A percentile compares a stretch with the other conserved stretches of the same genome.
Evolutionary conservation across 2,888 invertebrate genomes (phyloP).

Genomic region (Syritta pipiens): DNA sequence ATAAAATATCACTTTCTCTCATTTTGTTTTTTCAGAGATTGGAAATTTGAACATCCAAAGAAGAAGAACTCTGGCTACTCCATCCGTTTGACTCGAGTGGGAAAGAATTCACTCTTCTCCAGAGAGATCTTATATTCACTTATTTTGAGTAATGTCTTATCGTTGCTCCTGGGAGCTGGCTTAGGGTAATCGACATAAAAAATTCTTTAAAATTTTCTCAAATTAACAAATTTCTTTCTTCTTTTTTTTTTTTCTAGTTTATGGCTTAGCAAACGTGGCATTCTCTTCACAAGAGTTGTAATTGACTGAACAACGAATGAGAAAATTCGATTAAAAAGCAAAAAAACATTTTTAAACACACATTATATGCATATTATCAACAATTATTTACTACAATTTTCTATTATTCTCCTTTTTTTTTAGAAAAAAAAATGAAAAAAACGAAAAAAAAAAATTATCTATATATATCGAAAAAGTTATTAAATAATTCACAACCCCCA

Average conservation of each 20-base stretch:
- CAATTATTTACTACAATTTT: constrained; percentile 62
- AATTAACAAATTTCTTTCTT: not conserved
- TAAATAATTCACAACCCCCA: not conserved
- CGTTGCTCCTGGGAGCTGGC: constrained; percentile 93
- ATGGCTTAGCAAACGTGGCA: constrained; percentile 83
- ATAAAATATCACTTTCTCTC: not conserved
- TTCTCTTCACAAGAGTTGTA: constrained; percentile 78
- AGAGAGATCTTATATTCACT: constrained; percentile 94
- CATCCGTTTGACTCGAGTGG: constrained; percentile 87
- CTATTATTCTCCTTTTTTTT: constrained; percentile 58
- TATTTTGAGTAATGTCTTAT: constrained; percentile 93
- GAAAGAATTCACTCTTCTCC: constrained; percentile 90
- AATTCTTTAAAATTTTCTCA: not conserved
- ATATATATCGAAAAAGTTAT: constrained; percentile 4
- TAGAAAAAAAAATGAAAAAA: constrained; percentile 13
- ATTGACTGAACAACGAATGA: constrained; percentile 76
- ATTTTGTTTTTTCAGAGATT: constrained; percentile 83
- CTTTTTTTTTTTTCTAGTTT: constrained; percentile 81
- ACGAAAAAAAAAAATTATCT: constrained; percentile 14
- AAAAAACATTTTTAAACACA: constrained; percentile 31
- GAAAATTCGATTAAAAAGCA: constrained; percentile 19
- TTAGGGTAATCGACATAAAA: constrained; percentile 84
- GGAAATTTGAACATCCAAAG: constrained; percentile 90
- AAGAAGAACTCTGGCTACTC: constrained; percentile 81
- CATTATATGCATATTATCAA: constrained; percentile 59